Conservation (phyloP, 2,888 invertebrate genomes). For the Agrotis exclamationis region DNA sequence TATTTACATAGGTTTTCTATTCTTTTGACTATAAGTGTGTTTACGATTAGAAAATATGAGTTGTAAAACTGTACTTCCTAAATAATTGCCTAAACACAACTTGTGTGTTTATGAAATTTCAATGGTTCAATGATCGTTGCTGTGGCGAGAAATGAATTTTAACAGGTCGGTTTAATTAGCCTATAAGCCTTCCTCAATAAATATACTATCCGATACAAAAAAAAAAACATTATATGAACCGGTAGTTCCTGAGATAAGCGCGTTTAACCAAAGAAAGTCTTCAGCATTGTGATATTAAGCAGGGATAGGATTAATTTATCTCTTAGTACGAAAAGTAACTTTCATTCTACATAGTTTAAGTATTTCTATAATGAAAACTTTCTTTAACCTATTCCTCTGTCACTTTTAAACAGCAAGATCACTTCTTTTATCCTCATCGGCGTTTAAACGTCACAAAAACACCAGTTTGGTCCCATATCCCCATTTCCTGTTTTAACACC, state of each 20-base stretch:
- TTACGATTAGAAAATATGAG: slow-evolving; percentile 1
- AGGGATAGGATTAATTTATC: too few species aligned
- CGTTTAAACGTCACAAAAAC: neutral
- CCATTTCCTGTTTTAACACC: neutral
- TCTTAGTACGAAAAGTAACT: too few species aligned
- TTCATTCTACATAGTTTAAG: neutral
- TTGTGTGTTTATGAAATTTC: neutral
- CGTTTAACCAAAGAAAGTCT: too few species aligned
- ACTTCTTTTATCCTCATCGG: neutral
- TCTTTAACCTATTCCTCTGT: neutral
- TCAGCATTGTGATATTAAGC: too few species aligned
- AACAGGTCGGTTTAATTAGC: too few species aligned
- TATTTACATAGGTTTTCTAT: slow-evolving; percentile 17
- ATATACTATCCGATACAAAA: too few species aligned
- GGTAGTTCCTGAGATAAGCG: too few species aligned
- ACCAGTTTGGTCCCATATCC: neutral
- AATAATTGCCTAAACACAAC: neutral
- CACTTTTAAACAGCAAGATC: neutral
- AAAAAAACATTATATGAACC: too few species aligned
- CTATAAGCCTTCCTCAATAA: too few species aligned
- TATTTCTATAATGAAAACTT: neutral
- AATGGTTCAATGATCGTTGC: neutral
- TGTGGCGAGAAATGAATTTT: neutral
- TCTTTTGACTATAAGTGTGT: neutral
- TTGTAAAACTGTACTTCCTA: neutral